A percentile compares a stretch with the other conserved stretches of the same genome.
Evolutionary conservation across 2,797 vertebrate species (phyloP).

Genomic region (Typhlichthys subterraneus): DNA sequence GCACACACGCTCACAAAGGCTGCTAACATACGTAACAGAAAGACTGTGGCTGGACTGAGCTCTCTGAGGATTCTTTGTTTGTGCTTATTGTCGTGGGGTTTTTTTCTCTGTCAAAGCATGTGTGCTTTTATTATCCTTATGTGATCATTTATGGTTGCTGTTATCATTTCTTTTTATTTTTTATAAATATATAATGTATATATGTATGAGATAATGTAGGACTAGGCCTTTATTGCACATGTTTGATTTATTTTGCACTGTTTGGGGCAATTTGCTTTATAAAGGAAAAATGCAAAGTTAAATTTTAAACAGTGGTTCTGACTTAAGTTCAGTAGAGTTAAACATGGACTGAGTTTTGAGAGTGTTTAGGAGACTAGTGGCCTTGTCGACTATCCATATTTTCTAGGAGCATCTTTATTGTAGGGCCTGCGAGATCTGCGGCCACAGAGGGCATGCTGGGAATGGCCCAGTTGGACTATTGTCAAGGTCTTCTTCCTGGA

Average conservation of each 20-base stretch:
- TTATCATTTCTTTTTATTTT: conserved; percentile 50
- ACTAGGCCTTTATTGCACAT: conserved; percentile 77
- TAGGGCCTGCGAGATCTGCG: conserved; percentile 17
- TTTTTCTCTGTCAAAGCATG: conserved; percentile 40
- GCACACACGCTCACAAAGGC: conserved; percentile 18
- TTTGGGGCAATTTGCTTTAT: conserved; percentile 68
- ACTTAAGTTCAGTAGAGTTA: conserved; percentile 33
- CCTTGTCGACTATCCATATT: conserved; percentile 68
- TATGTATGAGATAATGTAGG: conserved; percentile 51
- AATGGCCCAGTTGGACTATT: conserved; percentile 22
- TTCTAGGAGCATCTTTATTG: conserved; percentile 49
- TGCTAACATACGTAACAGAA: conserved; percentile 10
- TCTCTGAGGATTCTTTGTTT: conserved; percentile 63
- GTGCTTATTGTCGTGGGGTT: conserved; percentile 37
- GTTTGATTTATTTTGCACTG: conserved; percentile 82
- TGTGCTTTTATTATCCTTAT: conserved; percentile 50
- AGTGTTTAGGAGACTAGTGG: conserved; percentile 71
- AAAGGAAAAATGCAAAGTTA: conserved; percentile 25
- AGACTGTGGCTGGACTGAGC: background rate
- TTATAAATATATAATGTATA: conserved; percentile 44
- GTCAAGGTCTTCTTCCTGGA: conserved; percentile 35
- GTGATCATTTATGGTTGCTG: conserved; percentile 52
- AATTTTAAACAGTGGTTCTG: conserved; percentile 48
- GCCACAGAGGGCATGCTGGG: conserved; percentile 33
- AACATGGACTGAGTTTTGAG: conserved; percentile 37